Evolutionary conservation across 2,888 invertebrate species (phyloP), one percentile per base, ranked within the genome.

Genomic region (Laothoe populi): DNA sequence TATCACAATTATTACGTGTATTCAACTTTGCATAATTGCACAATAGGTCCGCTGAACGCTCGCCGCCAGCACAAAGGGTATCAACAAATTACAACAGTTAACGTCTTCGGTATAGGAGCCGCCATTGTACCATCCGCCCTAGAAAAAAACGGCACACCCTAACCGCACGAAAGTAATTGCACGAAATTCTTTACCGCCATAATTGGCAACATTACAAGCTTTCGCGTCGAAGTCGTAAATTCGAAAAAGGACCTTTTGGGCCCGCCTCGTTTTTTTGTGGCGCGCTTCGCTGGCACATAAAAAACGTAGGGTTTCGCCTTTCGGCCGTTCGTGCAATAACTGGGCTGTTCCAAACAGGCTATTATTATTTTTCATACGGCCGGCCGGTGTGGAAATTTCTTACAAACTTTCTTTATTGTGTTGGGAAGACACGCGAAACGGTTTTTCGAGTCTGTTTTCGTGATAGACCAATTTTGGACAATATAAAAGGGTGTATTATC

Each of bases 221-320:
- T 88, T 86, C 83, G 79, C 79, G 79, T 76, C 71, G 70, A 67
- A 77, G 74, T 79, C 84, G 84, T 84, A 84, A 86, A 86, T 86
- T 84, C 75, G 77, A 84, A 86, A 85, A 82, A 81, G 81, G 80
- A 73, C 79, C 81, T 77, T 81, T 84, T 77, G 70, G 75, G 79
- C 77, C 72, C 72, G 76, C 75, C 72, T 74, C 26, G 26, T 65
- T 75, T 83, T 84, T 84, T 83, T 84, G 84, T 76, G 77, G 76
- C 75, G 71, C 74, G 73, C 73, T 77, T 73, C 72, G 67, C 70
- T 77, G 73, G 79, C 72, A 70, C 71, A 75, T 77, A 77, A 78
- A 79, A 75, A 77, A 13, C 11, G 71, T 78, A 71, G 74, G 71
- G 75, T 72, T 72, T n/a, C n/a, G n/a, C n/a, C n/a, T n/a, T 74